Evolutionary conservation across 2,797 vertebrate species (phyloP), one percentile per base, ranked within the genome.

Genomic region (Decapterus maruadsi): DNA sequence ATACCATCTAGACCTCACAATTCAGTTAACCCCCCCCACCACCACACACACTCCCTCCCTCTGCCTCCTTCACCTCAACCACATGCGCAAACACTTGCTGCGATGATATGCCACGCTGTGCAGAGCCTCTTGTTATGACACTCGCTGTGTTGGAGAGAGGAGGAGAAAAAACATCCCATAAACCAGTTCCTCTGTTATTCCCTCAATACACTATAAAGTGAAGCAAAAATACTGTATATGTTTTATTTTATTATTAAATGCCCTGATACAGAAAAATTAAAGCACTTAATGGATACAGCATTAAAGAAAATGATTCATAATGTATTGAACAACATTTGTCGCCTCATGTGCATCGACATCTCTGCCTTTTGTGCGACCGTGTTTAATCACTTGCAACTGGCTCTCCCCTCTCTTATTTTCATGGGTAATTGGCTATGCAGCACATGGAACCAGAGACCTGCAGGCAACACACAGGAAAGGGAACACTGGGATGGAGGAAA

Each of bases 361-460:
- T 65, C 50, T 42, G 40, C 45, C 5, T 26, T 36, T 40, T 53
- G 58, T 46, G 72, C 42, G 60, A 63, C 55, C 63, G 58, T 45
- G 73, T 83, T 80, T 87, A 85, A 78, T 89, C 76, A 77, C 81
- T 75, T 64, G 54, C 78, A 80, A 66, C 78, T n/a, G 50, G 71
- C 73, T 71, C 17, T 66, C 66, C 46, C 54, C 54, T 51, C 57
- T 78, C 68, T 84, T 68, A 68, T 85, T 89, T 89, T 76, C 80
- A 82, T 55, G 86, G 83, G 54, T 92, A 90, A 91, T 90, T 85
- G 81, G 55, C 68, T 67, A 74, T 86, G 78, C 86, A 64, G 81
- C 71, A 68, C 87, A 80, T 81, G 75, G 80, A 90, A 73, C 75
- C 78, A 78, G 65, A 77, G 84, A 87, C 87, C 90, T 83, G 77